phyloP scores from a whole-genome alignment of 92 coral and sea anemone genomes.

The Heliopora coerulea region DNA sequence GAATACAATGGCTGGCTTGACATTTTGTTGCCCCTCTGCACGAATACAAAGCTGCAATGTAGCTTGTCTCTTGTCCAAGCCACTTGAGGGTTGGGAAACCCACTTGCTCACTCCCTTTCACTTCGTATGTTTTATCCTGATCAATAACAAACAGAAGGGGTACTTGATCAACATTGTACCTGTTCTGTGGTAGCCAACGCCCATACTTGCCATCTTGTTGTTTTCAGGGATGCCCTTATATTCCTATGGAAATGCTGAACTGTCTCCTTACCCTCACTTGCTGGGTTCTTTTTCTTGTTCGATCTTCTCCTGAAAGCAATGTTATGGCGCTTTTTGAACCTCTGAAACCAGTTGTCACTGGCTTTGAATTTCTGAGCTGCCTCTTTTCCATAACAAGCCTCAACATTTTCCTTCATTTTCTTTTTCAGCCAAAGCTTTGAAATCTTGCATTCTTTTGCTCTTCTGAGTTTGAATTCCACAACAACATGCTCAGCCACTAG shows the following conservation, averaged over 20 bases:
- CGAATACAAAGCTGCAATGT: constrained; percentile 58
- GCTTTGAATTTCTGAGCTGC: constrained; percentile 55
- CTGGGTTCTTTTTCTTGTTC: constrained; percentile 41
- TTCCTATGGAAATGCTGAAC: constrained; percentile 47
- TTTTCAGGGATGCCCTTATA: constrained; percentile 46
- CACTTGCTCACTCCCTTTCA: constrained; percentile 57
- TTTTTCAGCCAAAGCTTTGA: constrained; percentile 59
- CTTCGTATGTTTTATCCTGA: constrained; percentile 59
- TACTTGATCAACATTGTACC: constrained; percentile 59
- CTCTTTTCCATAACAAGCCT: constrained; percentile 50
- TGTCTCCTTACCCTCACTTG: constrained; percentile 44
- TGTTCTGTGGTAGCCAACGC: constrained; percentile 48
- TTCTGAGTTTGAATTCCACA: constrained; percentile 50
- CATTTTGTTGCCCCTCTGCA: constrained; percentile 60
- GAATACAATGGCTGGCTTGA: constrained; percentile 57
- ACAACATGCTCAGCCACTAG: constrained; percentile 41
- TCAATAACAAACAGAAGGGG: constrained; percentile 61
- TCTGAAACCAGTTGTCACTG: constrained; percentile 47
- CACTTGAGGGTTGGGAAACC: constrained; percentile 57
- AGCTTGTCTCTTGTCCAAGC: constrained; percentile 60
- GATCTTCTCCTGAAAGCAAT: constrained; percentile 43
- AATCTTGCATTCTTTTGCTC: constrained; percentile 57
- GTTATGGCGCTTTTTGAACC: constrained; percentile 32
- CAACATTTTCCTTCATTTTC: constrained; percentile 49
- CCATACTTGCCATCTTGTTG: constrained; percentile 58